Evolutionary conservation across 2,888 invertebrate species (phyloP), one percentile per base, ranked within the genome.

Genomic region (Callyntrura guangdongensis): DNA sequence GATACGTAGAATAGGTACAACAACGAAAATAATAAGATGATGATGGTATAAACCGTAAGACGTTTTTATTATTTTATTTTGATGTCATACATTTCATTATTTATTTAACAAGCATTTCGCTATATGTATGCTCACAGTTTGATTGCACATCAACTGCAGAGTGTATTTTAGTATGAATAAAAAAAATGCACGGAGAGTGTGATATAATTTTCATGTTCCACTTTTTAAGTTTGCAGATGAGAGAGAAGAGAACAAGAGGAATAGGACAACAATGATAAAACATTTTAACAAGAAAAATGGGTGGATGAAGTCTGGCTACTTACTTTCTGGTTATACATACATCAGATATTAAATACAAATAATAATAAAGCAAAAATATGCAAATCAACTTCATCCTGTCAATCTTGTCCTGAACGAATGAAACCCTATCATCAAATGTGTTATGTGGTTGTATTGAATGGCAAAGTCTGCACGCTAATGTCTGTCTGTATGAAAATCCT

Each of bases 341-440:
- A 82, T 53, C 74, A 74, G 20, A 74, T 22, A 74, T 74, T 20
- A 74, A 82, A 25, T 81, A 27, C 56, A 81, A 59, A 81, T 45
- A 81, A 59, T 59, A 81, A 84, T 27, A 53, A 83, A 64, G 64
- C 64, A 64, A 27, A 81, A 87, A 77, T 36, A 74, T 87, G 81
- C 36, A 87, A 87, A 87, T 87, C 87, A 81, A 74, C 86, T 77
- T 53, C 87, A 81, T 87, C 87, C 59, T 87, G 87, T 67, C 87
- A 87, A 87, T 87, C 87, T 49, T 53, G 81, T 87, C 79, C 64
- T 64, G 74, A 61, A 12, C 74, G 5, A 74, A 47, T n/a, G 81
- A 79, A 81, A 61, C 79, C 87, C 79, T 81, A 74, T 49, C 74
- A 74, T 74, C 74, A 74, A 49, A n/a, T 49, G 4, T 74, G 49